Conservation (phyloP, 2,113 vertebrate species). For the Chionodraco myersi region DNA sequence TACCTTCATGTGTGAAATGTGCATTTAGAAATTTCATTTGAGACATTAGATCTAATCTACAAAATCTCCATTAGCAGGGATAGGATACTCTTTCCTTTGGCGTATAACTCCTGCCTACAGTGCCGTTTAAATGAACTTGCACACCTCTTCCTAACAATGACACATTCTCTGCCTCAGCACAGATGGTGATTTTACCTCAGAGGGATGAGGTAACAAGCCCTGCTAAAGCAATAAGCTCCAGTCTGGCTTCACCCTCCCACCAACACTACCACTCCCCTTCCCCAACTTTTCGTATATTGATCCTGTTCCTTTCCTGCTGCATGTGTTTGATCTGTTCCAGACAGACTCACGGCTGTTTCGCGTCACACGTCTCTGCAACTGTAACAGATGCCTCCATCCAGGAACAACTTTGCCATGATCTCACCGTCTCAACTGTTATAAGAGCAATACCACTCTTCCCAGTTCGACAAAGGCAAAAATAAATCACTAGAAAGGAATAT, state of each 20-base stretch:
- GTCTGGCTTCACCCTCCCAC: slow-evolving; percentile 33
- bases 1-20: background rate
- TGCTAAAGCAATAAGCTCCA: slow-evolving; percentile 73
- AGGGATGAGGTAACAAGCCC: slow-evolving; percentile 65
- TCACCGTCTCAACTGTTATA: slow-evolving; percentile 41
- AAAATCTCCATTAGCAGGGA: slow-evolving; percentile 20
- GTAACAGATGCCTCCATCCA: slow-evolving; percentile 58
- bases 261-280: slow-evolving; percentile 33
- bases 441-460: slow-evolving; percentile 49
- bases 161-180: slow-evolving; percentile 48
- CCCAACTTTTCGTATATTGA: slow-evolving; percentile 53
- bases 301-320: slow-evolving; percentile 47
- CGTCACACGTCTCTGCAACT: slow-evolving; percentile 50
- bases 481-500: slow-evolving; percentile 40
- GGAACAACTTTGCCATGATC: slow-evolving; percentile 45
- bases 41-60: slow-evolving; percentile 23
- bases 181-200: slow-evolving; percentile 70
- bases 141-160: slow-evolving; percentile 53
- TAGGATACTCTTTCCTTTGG: slow-evolving; percentile 15
- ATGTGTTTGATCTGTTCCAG: slow-evolving; percentile 71
- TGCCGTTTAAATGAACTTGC: slow-evolving; percentile 48
- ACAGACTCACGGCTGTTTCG: slow-evolving; percentile 50
- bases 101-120: background rate
- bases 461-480: slow-evolving; percentile 18
- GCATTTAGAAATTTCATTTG: slow-evolving; percentile 10